phyloP scores from a whole-genome alignment of 2,113 vertebrate genomes.

The Chaenocephalus aceratus region DNA sequence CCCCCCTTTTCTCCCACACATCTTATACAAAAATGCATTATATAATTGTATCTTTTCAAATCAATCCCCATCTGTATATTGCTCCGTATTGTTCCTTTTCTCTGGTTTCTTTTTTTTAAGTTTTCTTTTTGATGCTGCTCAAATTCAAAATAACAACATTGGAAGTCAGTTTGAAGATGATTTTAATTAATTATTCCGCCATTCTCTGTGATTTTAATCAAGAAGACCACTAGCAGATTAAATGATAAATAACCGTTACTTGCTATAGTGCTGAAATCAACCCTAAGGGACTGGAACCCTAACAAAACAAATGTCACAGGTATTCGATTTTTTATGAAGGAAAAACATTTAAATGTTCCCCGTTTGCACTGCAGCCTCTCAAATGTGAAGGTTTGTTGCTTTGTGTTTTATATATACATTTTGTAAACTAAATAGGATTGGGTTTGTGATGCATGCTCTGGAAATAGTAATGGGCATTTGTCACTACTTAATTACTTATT shows the following conservation, averaged over 20 bases:
- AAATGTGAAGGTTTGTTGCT: neutral
- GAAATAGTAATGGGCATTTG: neutral
- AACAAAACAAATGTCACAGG: neutral
- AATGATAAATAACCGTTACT: neutral
- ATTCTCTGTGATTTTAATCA: too few relatives aligned
- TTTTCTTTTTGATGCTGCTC: too few relatives aligned
- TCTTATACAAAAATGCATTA: constrained; percentile 30
- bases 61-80: neutral
- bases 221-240: neutral
- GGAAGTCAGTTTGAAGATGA: neutral
- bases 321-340: too few relatives aligned
- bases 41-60: constrained; percentile 36
- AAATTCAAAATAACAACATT: too few relatives aligned
- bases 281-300: too few relatives aligned
- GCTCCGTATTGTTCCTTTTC: too few relatives aligned
- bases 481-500: neutral
- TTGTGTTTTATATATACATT: neutral
- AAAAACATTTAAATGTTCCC: neutral
- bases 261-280: too few relatives aligned
- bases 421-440: neutral
- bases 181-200: neutral
- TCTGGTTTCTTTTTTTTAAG: too few relatives aligned
- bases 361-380: neutral
- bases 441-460: neutral
- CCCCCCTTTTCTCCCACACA: constrained; percentile 21